These are phyloP conservation scores for Drosophila quadrilineata DNA, from an alignment of 1,140 invertebrate genomes.

Conservation along the genomic window DNA sequence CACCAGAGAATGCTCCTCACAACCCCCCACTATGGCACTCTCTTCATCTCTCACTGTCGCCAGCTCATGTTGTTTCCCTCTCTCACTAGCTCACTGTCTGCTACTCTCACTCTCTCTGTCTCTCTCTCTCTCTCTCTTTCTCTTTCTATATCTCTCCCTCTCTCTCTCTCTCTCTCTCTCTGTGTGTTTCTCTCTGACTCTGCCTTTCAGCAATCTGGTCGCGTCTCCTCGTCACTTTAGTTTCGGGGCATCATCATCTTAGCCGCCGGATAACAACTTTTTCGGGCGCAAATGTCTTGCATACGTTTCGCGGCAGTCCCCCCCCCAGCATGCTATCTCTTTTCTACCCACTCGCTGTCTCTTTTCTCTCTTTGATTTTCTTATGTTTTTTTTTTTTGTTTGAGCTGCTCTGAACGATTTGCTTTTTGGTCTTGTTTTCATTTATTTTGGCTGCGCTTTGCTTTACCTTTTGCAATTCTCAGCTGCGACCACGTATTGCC, in stretches of 20 bases:
- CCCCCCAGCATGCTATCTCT: no score
- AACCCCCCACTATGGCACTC: neutral
- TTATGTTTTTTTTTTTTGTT: neutral
- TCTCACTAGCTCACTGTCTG: no score
- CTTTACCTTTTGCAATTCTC: neutral
- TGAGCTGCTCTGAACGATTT: no score
- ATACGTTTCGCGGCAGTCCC: conserved; percentile 42
- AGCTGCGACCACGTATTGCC: conserved; percentile 1
- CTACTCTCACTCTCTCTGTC: neutral
- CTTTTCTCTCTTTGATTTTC: conserved; percentile 18
- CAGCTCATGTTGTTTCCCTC: no score
- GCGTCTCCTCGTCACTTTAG: conserved; percentile 4
- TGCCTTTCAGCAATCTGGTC: neutral
- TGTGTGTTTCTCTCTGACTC: neutral
- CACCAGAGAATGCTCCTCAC: neutral
- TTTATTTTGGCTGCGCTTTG: conserved; percentile 31
- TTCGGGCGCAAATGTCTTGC: conserved; percentile 47
- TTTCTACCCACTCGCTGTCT: neutral
- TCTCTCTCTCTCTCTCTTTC: neutral
- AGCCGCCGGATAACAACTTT: conserved; percentile 22
- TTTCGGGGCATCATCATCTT: conserved; percentile 28
- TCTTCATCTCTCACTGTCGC: neutral
- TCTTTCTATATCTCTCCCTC: neutral
- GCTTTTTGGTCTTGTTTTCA: conserved; percentile 35
- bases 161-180: neutral